Base-by-base conservation (phyloP, 2,888 invertebrate genomes). In the Ornithoptera priamus region DNA sequence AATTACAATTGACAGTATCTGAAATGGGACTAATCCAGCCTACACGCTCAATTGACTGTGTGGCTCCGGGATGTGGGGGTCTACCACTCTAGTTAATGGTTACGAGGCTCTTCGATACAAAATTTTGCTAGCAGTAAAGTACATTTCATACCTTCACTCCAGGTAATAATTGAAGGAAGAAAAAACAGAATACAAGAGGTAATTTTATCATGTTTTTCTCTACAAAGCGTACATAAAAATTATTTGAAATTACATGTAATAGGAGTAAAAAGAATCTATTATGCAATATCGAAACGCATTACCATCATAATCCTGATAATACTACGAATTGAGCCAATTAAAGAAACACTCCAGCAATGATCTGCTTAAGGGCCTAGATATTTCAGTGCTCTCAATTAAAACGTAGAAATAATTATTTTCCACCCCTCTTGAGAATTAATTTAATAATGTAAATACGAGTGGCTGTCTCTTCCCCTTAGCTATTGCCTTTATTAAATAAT, bases 331-430 rank as follows among this genome's bases (percentile, higher is more conserved):
- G 65, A 67, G 71, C 73, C 73, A 71, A 73, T 71, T 72, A 73
- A 71, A 73, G 72, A 73, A 73, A 73, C 74, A 71, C 82, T 81
- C 77, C 72, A 80, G 78, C 82, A 83, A 83, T 85, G 82, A 87
- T 85, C 83, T 78, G 81, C 80, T 87, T 82, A 82, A 86, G 87
- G 81, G 86, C 81, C 81, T 83, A 86, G 83, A 88, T 88, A 90
- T 88, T 89, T 85, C 85, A 85, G 86, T 85, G 84, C 88, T 85
- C 87, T 90, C 88, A 91, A 92, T 92, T 90, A 92, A 91, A 89
- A 84, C 83, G 85, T 83, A 85, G 85, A 88, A 87, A 89, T 90
- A 89, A 91, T 90, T 88, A 86, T 87, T 87, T 83, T 87, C 85
- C 86, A 85, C 89, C 90, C 90, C 86, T 88, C 86, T 89, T 83